Evolutionary conservation across 2,888 invertebrate genomes (phyloP), one percentile per base, ranked within the genome.

Genomic region (Chrysopilus asiliformis): DNA sequence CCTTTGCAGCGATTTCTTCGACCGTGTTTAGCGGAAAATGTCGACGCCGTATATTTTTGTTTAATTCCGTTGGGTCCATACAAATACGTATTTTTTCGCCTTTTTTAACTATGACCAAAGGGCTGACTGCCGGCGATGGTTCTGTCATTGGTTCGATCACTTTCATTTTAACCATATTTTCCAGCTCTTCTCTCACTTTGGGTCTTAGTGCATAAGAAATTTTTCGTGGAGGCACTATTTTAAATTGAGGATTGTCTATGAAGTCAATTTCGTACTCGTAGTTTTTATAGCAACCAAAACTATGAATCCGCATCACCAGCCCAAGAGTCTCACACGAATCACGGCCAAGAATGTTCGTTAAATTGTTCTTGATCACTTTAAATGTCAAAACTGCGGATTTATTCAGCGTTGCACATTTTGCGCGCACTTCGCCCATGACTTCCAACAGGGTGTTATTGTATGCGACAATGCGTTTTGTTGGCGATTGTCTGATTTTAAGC

Each of bases 81-180:
- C 7, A 29, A 15, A 29, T 13, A 9, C 29, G 5, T 13, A 29
- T 29, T 13, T 29, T 29, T 29, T 17, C 44, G 2, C 31, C 22
- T 13, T 42, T 43, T 8, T 30, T 36, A 14, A 39, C 38, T 12
- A 36, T 34, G 12, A 42, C 34, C 27, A 42, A 31, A 8, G 28
- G 25, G 9, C 22, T 16, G 14, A 42, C 36, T 7, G 42, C 43
- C 37, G 41, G 41, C 17, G 43, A 38, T 16, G 38, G 32, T 12
- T 22, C 17, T 25, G 34, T 39, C 14, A 42, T 42, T 16, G 25
- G 35, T 18, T 22, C 24, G 9, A 36, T 25, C 7, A 36, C 32
- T 18, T 28, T 38, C 31, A 28, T 32, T 12, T 15, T 12, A 18
- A 36, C 14, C 39, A 42, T 34, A 13, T 10, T 18, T n/a, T 39